Evolutionary conservation across 2,797 vertebrate species (phyloP).

Genomic region (Pseudocheirus occidentalis): DNA sequence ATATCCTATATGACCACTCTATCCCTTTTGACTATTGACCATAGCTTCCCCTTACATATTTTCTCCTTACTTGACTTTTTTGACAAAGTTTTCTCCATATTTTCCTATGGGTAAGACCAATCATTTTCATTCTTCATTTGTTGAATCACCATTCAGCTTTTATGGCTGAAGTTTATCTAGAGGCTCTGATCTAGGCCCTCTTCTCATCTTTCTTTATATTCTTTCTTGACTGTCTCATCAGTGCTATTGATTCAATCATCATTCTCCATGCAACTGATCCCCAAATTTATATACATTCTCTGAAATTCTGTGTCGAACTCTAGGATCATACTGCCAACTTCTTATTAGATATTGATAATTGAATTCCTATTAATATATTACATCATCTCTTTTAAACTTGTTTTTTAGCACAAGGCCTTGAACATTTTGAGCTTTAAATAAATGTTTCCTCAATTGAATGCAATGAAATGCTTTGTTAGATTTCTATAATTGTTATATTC

Average conservation of each 20-base stretch:
- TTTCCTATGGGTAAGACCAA: neutral
- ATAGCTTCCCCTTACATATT: neutral
- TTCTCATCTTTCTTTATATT: neutral
- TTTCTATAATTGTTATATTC: neutral
- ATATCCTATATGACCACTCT: neutral
- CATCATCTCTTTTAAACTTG: neutral
- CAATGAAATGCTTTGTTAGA: neutral
- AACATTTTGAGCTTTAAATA: neutral
- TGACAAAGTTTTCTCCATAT: neutral
- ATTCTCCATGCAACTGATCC: neutral
- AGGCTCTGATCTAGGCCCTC: neutral
- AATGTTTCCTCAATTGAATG: neutral
- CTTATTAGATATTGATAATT: neutral
- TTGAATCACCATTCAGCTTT: neutral
- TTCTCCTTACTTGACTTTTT: neutral
- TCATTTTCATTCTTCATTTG: neutral
- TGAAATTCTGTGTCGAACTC: neutral
- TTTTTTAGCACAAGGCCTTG: neutral
- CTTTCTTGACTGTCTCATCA: neutral
- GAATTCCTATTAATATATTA: neutral
- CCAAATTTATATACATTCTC: neutral
- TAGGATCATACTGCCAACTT: neutral
- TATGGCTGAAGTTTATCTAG: neutral
- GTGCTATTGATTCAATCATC: neutral
- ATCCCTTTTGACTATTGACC: neutral